Evolutionary conservation across 2,888 invertebrate genomes (phyloP).

Genomic region (Timandra comae): DNA sequence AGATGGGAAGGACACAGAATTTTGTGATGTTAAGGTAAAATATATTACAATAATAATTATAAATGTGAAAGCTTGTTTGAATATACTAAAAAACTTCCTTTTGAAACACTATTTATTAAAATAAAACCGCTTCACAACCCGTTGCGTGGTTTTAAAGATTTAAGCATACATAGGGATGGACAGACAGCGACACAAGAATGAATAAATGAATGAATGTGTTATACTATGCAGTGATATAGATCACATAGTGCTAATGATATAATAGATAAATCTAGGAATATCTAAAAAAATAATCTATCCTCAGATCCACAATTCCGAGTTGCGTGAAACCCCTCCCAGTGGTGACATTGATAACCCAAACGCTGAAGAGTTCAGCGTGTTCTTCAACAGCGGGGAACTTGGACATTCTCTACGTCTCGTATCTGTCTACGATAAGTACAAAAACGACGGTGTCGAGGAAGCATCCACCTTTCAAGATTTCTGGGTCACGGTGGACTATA

Average conservation of each 20-base stretch:
- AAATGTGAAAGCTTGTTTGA: too few relatives aligned
- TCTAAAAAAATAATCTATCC: too few relatives aligned
- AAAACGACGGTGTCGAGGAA: slow-evolving; percentile 59
- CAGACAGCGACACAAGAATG: too few relatives aligned
- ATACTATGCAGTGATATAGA: too few relatives aligned
- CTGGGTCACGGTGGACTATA: slow-evolving; percentile 93
- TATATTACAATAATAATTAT: not conserved
- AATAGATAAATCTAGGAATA: too few relatives aligned
- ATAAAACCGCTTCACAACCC: too few relatives aligned
- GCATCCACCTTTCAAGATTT: slow-evolving; percentile 86
- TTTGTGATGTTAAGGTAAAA: slow-evolving; percentile 39
- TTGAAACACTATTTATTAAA: too few relatives aligned
- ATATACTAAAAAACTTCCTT: too few relatives aligned
- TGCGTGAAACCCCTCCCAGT: slow-evolving; percentile 7
- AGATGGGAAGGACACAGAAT: slow-evolving; percentile 40
- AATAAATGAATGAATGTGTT: too few relatives aligned
- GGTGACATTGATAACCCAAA: not conserved
- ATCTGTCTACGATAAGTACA: slow-evolving; percentile 81
- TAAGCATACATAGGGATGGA: too few relatives aligned
- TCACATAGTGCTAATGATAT: too few relatives aligned
- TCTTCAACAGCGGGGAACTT: slow-evolving; percentile 79
- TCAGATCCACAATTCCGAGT: slow-evolving; percentile 52
- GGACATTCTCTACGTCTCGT: slow-evolving; percentile 80
- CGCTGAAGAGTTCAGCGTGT: slow-evolving; percentile 27
- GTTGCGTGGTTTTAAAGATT: too few relatives aligned